phyloP scores from a whole-genome alignment of 2,888 invertebrate genomes.

The Ectemnius lituratus region DNA sequence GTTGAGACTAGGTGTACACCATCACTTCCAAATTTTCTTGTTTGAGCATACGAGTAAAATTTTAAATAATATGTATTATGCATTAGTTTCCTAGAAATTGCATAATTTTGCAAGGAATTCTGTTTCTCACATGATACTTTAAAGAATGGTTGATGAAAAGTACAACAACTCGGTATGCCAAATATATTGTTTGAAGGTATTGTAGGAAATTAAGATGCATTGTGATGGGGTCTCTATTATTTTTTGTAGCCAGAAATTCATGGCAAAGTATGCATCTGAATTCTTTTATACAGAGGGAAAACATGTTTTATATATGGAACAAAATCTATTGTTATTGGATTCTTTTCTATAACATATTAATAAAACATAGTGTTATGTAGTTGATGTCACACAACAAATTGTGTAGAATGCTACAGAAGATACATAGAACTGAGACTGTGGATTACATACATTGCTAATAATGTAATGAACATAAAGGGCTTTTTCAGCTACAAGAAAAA shows the following conservation, averaged over 20 bases:
- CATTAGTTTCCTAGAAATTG: constrained; percentile 29
- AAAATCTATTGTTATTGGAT: constrained; percentile 27
- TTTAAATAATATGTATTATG: constrained; percentile 32
- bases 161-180: constrained; percentile 19
- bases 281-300: constrained; percentile 41
- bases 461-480: constrained; percentile 24
- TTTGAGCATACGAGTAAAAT: neutral
- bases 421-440: constrained; percentile 44
- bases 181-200: constrained; percentile 27
- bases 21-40: neutral
- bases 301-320: constrained; percentile 30
- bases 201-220: constrained; percentile 45
- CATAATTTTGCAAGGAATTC: neutral
- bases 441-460: constrained; percentile 38
- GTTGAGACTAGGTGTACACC: constrained; percentile 47
- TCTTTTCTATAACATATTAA: constrained; percentile 26
- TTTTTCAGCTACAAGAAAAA: constrained; percentile 29
- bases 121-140: no score
- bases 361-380: constrained; percentile 9
- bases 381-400: neutral
- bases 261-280: constrained; percentile 25
- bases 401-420: constrained; percentile 15
- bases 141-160: no score
- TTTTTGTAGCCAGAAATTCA: constrained; percentile 33
- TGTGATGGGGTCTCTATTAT: constrained; percentile 20